phyloP scores from a whole-genome alignment of 64 coral and sea anemone genomes.

The Dendronephthya gigantea region DNA sequence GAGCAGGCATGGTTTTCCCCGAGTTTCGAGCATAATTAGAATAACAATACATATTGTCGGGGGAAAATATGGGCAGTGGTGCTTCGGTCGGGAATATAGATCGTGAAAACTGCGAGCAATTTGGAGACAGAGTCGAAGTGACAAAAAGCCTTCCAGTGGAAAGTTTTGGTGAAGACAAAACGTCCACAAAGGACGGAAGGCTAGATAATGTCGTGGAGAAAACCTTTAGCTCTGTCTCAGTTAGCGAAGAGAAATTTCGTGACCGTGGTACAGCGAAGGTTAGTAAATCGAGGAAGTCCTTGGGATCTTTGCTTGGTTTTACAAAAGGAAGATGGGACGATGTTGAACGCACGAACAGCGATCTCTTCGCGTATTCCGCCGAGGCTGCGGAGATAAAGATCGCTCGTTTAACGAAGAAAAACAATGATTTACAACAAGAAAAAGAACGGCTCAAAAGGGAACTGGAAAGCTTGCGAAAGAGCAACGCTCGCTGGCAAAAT shows the following conservation, averaged over 20 bases:
- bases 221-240: neutral
- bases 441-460: neutral
- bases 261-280: neutral
- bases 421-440: neutral
- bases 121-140: neutral
- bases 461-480: neutral
- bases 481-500: neutral
- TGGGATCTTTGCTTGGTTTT: neutral
- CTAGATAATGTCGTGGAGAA: neutral
- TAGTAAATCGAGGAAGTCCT: neutral
- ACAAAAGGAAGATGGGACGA: neutral
- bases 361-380: neutral
- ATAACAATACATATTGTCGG: neutral
- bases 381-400: neutral
- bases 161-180: neutral
- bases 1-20: neutral
- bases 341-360: neutral
- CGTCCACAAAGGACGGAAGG: too few species aligned
- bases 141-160: neutral
- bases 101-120: neutral
- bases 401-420: neutral
- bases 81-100: neutral
- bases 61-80: neutral
- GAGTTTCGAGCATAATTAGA: neutral
- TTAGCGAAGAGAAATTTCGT: neutral